phyloP scores from a whole-genome alignment of 35 echinoderm and acorn worm species.

The Patiria miniata region DNA sequence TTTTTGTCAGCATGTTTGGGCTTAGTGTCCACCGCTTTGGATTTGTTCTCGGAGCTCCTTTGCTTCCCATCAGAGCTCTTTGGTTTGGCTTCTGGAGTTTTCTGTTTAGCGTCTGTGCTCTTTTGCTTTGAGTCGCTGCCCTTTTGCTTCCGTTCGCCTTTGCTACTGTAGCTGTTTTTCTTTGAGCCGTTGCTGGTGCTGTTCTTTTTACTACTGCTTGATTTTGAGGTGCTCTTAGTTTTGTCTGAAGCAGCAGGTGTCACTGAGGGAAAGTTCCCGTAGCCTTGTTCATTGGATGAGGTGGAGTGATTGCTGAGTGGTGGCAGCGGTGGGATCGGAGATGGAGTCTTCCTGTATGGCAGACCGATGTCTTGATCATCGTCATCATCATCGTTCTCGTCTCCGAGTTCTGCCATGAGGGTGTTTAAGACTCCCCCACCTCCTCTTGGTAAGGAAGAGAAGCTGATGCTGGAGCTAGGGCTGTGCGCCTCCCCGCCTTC shows the following conservation, averaged over 20 bases:
- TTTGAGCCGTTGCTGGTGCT: slow-evolving; percentile 33
- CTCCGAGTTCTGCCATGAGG: slow-evolving; percentile 76
- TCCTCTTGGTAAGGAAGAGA: slow-evolving; percentile 80
- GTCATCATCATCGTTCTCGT: slow-evolving; percentile 68
- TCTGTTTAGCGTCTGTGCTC: slow-evolving; percentile 24
- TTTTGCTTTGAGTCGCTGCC: slow-evolving; percentile 35
- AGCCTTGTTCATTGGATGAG: slow-evolving; percentile 41
- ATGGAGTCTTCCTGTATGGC: slow-evolving; percentile 54
- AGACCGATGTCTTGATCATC: slow-evolving; percentile 80
- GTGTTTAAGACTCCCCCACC: slow-evolving; percentile 76
- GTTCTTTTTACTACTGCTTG: slow-evolving; percentile 19
- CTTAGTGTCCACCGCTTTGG: slow-evolving; percentile 37
- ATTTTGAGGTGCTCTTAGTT: slow-evolving; percentile 29
- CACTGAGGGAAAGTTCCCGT: background rate
- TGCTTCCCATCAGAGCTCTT: slow-evolving; percentile 39
- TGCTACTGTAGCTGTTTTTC: slow-evolving; percentile 55
- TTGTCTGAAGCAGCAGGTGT: background rate
- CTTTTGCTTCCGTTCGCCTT: slow-evolving; percentile 52
- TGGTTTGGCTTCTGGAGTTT: slow-evolving; percentile 27
- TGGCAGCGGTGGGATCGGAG: background rate
- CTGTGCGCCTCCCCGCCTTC: slow-evolving; percentile 62
- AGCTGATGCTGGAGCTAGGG: slow-evolving; percentile 87
- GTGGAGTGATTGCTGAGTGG: slow-evolving; percentile 29
- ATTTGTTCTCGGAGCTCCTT: slow-evolving; percentile 31
- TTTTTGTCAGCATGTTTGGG: slow-evolving; percentile 18